Conservation (phyloP, 1,140 invertebrate species). For the Platorchestia sp. region DNA sequence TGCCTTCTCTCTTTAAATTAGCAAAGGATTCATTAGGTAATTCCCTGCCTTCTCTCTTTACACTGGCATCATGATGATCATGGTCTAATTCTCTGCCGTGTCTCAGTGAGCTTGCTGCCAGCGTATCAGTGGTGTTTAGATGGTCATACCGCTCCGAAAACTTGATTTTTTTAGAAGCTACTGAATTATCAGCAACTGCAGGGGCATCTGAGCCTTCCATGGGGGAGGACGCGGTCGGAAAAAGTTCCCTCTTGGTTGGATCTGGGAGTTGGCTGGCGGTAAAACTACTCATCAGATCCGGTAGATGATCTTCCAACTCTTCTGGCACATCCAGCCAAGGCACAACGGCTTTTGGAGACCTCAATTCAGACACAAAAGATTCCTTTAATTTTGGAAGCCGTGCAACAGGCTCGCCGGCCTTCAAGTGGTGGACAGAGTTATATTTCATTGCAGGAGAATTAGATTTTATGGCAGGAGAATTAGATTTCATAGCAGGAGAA, state of each 20-base stretch:
- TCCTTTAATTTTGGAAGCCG: neutral
- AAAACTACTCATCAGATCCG: neutral
- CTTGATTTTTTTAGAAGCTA: neutral
- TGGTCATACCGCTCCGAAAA: neutral
- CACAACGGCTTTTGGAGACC: too few relatives aligned
- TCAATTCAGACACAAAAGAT: neutral
- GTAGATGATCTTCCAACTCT: too few relatives aligned
- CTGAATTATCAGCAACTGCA: neutral
- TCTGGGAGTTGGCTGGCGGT: neutral
- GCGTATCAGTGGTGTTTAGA: neutral
- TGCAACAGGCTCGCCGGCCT: neutral
- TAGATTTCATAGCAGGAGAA: too few relatives aligned
- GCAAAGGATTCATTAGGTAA: too few relatives aligned
- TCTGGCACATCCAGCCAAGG: neutral
- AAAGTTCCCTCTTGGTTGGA: neutral
- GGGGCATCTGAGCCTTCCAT: neutral
- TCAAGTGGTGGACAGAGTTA: neutral
- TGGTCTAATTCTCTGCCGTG: neutral
- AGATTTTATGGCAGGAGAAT: too few relatives aligned
- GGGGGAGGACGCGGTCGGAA: neutral
- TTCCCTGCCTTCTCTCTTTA: neutral
- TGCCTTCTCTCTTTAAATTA: neutral
- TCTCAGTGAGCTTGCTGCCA: neutral
- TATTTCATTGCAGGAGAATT: too few relatives aligned
- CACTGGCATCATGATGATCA: neutral